A percentile compares a stretch with the other conserved stretches of the same genome.
phyloP scores from a whole-genome alignment of 2,797 vertebrate genomes.

The Tapirus indicus region DNA sequence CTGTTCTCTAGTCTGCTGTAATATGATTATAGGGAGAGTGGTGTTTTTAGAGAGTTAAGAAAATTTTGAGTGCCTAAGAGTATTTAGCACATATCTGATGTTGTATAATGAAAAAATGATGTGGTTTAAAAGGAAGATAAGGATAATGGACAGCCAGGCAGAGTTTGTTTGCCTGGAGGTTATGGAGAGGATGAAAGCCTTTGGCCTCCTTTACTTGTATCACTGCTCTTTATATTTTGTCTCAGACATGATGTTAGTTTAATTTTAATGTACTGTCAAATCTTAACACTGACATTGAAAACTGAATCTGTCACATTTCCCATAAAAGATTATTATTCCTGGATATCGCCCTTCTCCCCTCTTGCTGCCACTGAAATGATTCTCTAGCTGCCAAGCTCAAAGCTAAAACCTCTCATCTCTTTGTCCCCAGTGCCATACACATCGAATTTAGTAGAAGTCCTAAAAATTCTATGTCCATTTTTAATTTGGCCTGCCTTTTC shows the following conservation, averaged over 20 bases:
- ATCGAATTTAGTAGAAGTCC: background rate
- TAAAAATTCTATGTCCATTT: background rate
- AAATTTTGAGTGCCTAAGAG: background rate
- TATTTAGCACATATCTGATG: background rate
- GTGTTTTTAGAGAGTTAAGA: conserved; percentile 21
- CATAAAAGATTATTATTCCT: background rate
- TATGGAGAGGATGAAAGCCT: background rate
- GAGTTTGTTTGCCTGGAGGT: conserved; percentile 18
- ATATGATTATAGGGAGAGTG: background rate
- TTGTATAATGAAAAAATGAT: background rate
- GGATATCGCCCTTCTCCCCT: fast-evolving
- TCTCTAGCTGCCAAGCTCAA: background rate
- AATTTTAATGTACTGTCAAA: background rate
- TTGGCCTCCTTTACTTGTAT: background rate
- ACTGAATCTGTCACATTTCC: background rate
- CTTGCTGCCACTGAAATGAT: background rate
- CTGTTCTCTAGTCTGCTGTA: background rate
- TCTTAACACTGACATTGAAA: background rate
- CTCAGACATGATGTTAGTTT: background rate
- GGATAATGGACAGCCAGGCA: background rate
- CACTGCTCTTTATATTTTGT: background rate
- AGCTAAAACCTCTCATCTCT: background rate
- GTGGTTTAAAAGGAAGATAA: background rate
- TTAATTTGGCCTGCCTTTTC: background rate
- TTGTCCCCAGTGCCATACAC: background rate